Evolutionary conservation across 1,140 invertebrate species (phyloP).

Genomic region (Drosophila simulans): DNA sequence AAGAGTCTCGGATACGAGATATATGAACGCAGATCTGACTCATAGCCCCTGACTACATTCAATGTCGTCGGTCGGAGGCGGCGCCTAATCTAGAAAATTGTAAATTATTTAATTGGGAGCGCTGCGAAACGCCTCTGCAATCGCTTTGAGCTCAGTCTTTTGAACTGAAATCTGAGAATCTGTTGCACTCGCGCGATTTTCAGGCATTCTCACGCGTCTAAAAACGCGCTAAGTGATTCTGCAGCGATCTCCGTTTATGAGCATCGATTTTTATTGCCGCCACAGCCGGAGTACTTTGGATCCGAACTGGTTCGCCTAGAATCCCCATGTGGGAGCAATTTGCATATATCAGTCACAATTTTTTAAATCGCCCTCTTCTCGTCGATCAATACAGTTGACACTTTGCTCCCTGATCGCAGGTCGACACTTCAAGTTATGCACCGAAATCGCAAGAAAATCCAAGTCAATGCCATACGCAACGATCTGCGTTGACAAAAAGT

Average conservation of each 20-base stretch:
- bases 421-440: conserved; percentile 14
- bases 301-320: conserved; percentile 47
- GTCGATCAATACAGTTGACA: conserved; percentile 26
- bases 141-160: not conserved
- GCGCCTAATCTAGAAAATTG: conserved; percentile 62
- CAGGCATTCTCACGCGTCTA: conserved; percentile 47
- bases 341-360: conserved; percentile 38
- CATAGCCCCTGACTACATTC: conserved; percentile 33
- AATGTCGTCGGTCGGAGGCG: conserved; percentile 46
- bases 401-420: conserved; percentile 37
- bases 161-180: conserved; percentile 30
- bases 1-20: conserved; percentile 15
- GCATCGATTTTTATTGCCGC: conserved; percentile 37
- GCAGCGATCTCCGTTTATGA: conserved; percentile 36
- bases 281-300: conserved; percentile 7
- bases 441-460: conserved; percentile 24
- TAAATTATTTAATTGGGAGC: conserved; percentile 65
- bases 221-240: conserved; percentile 44
- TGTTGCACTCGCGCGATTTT: conserved; percentile 18
- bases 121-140: conserved; percentile 49
- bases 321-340: conserved; percentile 49
- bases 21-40: conserved; percentile 33
- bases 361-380: not conserved
- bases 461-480: conserved; percentile 52
- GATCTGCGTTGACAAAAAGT: conserved; percentile 35